Evolutionary conservation across 2,797 vertebrate species (phyloP).

Genomic region (Pseudocheirus occidentalis): DNA sequence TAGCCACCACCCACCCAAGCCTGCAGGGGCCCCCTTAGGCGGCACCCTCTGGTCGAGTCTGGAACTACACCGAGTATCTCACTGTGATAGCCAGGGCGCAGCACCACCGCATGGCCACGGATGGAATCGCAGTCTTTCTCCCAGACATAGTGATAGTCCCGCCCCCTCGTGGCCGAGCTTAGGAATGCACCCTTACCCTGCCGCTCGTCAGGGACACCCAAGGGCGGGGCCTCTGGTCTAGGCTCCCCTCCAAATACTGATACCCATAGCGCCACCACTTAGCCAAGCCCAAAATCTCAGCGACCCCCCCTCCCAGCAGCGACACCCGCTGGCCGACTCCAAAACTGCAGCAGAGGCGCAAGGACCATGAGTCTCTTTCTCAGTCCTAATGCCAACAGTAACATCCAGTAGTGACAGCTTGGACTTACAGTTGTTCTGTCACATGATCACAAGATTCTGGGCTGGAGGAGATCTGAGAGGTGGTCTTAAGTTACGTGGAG

Average conservation of each 20-base stretch:
- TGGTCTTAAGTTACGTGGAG: background rate
- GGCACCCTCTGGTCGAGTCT: background rate
- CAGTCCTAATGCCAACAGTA: background rate
- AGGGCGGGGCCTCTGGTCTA: background rate
- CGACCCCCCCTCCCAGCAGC: background rate
- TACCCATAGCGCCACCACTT: too few species aligned
- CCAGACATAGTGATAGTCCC: background rate
- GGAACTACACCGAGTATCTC: background rate
- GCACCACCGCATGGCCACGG: background rate
- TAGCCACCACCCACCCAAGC: rapidly evolving
- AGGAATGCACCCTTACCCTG: background rate
- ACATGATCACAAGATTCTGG: background rate
- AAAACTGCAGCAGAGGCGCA: background rate
- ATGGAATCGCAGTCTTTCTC: background rate
- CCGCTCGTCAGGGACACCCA: background rate
- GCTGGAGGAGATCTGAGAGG: background rate
- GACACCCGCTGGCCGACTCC: background rate
- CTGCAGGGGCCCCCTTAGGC: rapidly evolving
- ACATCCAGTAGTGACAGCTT: background rate
- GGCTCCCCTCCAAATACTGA: background rate
- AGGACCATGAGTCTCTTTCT: background rate
- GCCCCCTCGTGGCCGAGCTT: background rate
- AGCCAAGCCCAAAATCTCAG: background rate
- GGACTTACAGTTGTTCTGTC: background rate
- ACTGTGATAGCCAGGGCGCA: background rate